Evolutionary conservation across 2,888 invertebrate genomes (phyloP), one percentile per base, ranked within the genome.

Genomic region (Ectemnius lituratus): DNA sequence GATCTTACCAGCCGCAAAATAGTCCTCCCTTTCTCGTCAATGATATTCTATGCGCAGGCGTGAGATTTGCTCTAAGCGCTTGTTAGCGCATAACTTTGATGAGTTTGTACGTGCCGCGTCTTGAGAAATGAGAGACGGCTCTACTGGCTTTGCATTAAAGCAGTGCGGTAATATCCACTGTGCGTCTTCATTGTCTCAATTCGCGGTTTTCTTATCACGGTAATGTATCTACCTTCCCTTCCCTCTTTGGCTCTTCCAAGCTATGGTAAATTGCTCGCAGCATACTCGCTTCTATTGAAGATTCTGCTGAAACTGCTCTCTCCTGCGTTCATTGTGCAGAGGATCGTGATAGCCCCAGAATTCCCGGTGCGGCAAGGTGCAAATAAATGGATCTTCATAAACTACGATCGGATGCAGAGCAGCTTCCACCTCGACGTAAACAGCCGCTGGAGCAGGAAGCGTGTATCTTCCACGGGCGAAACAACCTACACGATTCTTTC

Each of bases 1-100:
- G 75, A 67, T 57, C 70, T 65, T 69, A 57, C 62, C 58, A n/a
- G 13, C 46, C n/a, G 52, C 52, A 16, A 52, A 52, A 52, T 52
- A 52, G 16, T 52, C 14, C 6, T 4, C 52, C 16, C 52, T 14
- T 5, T 14, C 52, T 1, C 52, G 49, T 11, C 37, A 0, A 37
- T 8, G 11, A 37, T 37, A 37, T 37, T 37, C 37, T 8, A 11
- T 11, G 37, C 11, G 37, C 1, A 4, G 5, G 37, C 4, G 37
- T 4, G 1, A 37, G 11, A 6, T 37, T 37, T 11, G 3, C 37
- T 37, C 37, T 37, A 37, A 37, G 37, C 37, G 37, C 37, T 11
- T 37, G 37, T 37, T 37, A 37, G 37, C 37, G 37, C 8, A 8
- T 37, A 37, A 37, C 37, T 37, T 37, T 37, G 11, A 37, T 11